Evolutionary conservation across 2,113 vertebrate species (phyloP), one percentile per base, ranked within the genome.

Genomic region (Ameiurus melas): DNA sequence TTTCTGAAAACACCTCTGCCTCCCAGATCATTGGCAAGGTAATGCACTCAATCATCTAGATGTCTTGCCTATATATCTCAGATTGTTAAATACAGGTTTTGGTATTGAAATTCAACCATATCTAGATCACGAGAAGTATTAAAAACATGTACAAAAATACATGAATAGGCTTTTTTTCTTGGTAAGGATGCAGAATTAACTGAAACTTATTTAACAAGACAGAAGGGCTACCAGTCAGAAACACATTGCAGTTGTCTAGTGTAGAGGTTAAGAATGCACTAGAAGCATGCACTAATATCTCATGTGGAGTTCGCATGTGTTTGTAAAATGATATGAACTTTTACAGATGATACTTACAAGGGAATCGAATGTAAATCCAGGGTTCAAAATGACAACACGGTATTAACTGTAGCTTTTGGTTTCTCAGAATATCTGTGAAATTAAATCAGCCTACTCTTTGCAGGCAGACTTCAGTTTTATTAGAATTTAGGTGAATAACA

Each of bases 1-100:
- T 99, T 91, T 99, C 97, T 0, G 98, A 99, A 95, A 96, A 95
- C 89, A 92, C 95, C 9, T 96, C 94, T 0, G 94, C 95, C 30
- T 93, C 95, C 3, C 96, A 97, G 90, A 97, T 96, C 91, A 84
- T 98, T 87, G 91, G 96, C 92, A 99, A 99, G 98, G 98, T 99
- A 98, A 89, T 22, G 5, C 70, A 39, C 19, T 30, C 20, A 8
- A 9, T 51, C 14, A n/a, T 79, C 13, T 77, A 43, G 55, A 71
- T 57, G 14, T 75, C 12, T 17, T 71, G 22, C 57, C 16, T 83
- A 36, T 84, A 27, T 17, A 30, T 25, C 39, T 64, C 39, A 53
- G 6, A 77, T 51, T 71, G 64, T 43, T 16, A 82, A 53, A 19
- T 81, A 19, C 30, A 79, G 1, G 27, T 66, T 51, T 86, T 22